Evolutionary conservation across 2,888 invertebrate species (phyloP), one percentile per base, ranked within the genome.

Genomic region (Mycalesis mineus): DNA sequence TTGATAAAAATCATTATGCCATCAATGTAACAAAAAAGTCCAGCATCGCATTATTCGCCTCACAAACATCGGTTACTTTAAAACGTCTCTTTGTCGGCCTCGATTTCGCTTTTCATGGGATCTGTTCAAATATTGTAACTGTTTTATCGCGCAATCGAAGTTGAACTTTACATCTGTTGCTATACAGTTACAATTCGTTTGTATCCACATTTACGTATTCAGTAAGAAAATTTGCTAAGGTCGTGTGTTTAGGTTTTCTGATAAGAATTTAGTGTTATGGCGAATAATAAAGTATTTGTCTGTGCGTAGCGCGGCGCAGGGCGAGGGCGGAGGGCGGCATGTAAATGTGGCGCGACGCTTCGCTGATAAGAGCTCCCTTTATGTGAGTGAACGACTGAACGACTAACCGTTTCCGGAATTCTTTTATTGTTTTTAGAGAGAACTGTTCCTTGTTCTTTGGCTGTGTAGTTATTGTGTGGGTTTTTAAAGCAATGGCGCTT

Each of bases 21-120:
- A 22, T 22, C 22, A 22, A 22, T 22, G 22, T 22, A n/a, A n/a
- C n/a, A n/a, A n/a, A n/a, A n/a, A n/a, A n/a, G n/a, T n/a, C n/a
- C n/a, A n/a, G n/a, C n/a, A n/a, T 22, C 22, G 22, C 5, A 22
- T 22, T 22, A n/a, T 22, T 22, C 5, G 22, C 2, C 2, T 22
- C 22, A 2, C 2, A 22, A 22, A 22, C 22, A 55, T 3, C 6
- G 54, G 2, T 39, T 37, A 31, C 67, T 68, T 64, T 64, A 62
- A 66, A 61, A 69, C 71, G 71, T 74, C 77, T 79, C 74, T 74
- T 68, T 67, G 69, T 68, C 67, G 72, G 73, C 64, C 66, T 74
- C 74, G 78, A 78, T 78, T 78, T 76, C 77, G 77, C 73, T 65
- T 72, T 70, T 73, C 68, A 68, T 55, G 64, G 69, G 69, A 74